Conservation (phyloP, 2,797 vertebrate genomes). For the Sebastes minor region DNA sequence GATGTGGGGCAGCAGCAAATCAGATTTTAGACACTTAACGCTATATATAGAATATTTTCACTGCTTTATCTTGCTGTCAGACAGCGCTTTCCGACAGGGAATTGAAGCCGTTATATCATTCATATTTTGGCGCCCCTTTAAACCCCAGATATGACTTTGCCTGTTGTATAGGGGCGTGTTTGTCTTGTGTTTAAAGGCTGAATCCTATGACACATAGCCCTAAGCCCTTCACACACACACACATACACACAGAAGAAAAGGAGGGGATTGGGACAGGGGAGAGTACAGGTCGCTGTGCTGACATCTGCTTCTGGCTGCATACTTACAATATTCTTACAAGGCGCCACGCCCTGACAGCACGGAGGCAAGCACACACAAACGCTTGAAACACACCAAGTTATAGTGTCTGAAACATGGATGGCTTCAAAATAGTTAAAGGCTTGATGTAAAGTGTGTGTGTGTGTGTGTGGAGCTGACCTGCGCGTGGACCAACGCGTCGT, state of each 20-base stretch:
- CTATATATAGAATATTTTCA: too few relatives aligned
- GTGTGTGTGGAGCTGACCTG: constrained; percentile 82
- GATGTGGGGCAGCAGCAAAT: too few relatives aligned
- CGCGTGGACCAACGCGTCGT: constrained; percentile 92
- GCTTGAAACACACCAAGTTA: constrained; percentile 63
- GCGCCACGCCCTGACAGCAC: constrained; percentile 86
- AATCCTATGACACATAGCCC: constrained; percentile 44
- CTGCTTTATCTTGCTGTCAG: too few relatives aligned
- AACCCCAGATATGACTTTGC: not conserved
- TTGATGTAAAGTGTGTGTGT: not conserved
- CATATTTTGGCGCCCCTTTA: not conserved
- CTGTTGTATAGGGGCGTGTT: not conserved
- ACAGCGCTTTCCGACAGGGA: too few relatives aligned
- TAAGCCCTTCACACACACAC: constrained; percentile 21
- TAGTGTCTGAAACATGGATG: constrained; percentile 12
- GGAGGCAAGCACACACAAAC: constrained; percentile 81
- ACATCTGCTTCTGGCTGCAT: constrained; percentile 59
- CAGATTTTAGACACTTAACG: too few relatives aligned
- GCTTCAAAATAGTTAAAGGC: not conserved
- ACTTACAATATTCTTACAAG: constrained; percentile 86
- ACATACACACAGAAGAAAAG: not conserved
- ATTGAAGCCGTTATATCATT: not conserved
- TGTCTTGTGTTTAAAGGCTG: not conserved
- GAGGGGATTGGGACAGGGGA: constrained; percentile 13
- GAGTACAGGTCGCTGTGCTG: constrained; percentile 19